A percentile compares a stretch with the other conserved stretches of the same genome.
These are phyloP conservation scores for Formica selysi DNA, from an alignment of 1,140 invertebrate species.

Conservation along the genomic window DNA sequence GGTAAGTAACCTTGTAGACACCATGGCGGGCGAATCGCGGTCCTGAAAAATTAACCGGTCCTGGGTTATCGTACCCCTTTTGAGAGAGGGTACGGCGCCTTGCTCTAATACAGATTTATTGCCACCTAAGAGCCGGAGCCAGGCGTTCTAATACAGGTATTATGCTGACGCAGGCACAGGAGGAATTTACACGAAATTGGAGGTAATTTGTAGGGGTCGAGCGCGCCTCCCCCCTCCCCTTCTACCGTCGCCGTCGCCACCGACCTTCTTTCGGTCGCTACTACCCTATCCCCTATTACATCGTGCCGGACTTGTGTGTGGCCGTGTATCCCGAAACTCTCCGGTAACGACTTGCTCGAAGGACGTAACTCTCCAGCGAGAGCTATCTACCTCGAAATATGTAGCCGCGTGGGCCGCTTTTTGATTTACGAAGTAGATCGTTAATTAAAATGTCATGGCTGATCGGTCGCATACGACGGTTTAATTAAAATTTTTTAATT, in stretches of 20 bases:
- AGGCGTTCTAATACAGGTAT: conserved; percentile 82
- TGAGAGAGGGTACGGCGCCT: conserved; percentile 66
- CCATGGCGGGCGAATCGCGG: conserved; percentile 38
- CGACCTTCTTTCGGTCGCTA: conserved; percentile 43
- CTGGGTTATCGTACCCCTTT: conserved; percentile 68
- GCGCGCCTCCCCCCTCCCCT: conserved; percentile 31
- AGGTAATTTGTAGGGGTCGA: conserved; percentile 82
- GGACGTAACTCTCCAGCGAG: conserved; percentile 40
- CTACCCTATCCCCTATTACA: conserved; percentile 55
- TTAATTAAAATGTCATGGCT: conserved; percentile 59
- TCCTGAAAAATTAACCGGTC: conserved; percentile 71
- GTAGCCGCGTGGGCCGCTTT: conserved; percentile 51
- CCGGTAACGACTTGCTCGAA: conserved; percentile 56
- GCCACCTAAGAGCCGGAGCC: conserved; percentile 76
- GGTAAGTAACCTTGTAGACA: conserved; percentile 12
- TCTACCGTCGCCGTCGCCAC: neutral
- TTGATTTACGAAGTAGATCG: conserved; percentile 47
- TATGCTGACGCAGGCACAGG: conserved; percentile 76
- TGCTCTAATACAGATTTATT: conserved; percentile 84
- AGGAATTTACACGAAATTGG: conserved; percentile 82
- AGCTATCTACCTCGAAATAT: conserved; percentile 44
- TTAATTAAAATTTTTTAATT: conserved; percentile 67
- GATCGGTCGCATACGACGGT: conserved; percentile 42
- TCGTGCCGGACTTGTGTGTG: conserved; percentile 53
- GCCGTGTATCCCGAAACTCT: conserved; percentile 51